Percentiles rank a stretch among this genome's conserved stretches.
Conservation (phyloP, 1,140 invertebrate genomes). For the Arctopsyche grandis region DNA sequence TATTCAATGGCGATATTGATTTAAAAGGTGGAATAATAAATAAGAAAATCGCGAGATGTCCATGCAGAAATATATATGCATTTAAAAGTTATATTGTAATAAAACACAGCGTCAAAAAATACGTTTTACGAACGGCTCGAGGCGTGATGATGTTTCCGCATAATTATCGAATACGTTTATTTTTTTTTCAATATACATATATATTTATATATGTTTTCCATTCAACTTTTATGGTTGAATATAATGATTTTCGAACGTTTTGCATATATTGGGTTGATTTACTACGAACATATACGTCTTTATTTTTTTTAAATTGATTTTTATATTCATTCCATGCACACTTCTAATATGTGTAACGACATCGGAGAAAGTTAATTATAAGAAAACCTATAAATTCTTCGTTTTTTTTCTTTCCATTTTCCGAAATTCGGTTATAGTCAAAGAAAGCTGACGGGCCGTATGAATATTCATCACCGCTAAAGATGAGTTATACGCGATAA, state of each 20-base stretch:
- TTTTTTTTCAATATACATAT: neutral
- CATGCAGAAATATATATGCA: neutral
- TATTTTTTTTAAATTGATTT: slow-evolving; percentile 20
- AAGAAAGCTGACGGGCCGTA: neutral
- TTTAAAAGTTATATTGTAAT: too few species aligned
- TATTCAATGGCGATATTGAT: neutral
- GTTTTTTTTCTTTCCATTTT: neutral
- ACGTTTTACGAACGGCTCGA: slow-evolving; percentile 24
- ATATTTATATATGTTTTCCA: slow-evolving; percentile 3
- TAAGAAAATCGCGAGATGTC: neutral
- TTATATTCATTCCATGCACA: neutral
- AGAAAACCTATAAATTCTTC: neutral
- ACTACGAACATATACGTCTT: slow-evolving; percentile 10
- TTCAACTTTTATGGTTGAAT: slow-evolving; percentile 6
- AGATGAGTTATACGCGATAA: slow-evolving; percentile 26
- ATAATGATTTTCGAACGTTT: slow-evolving; percentile 10
- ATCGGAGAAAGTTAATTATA: slow-evolving; percentile 24
- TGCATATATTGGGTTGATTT: slow-evolving; percentile 12
- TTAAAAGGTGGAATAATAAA: neutral
- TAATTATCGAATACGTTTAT: slow-evolving; percentile 22
- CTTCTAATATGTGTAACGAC: neutral
- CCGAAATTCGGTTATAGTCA: neutral
- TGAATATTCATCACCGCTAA: slow-evolving; percentile 22
- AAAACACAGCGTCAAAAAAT: neutral
- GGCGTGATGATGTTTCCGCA: slow-evolving; percentile 30